Evolutionary conservation across 1,140 invertebrate species (phyloP).

Genomic region (Nixonia krombeini): DNA sequence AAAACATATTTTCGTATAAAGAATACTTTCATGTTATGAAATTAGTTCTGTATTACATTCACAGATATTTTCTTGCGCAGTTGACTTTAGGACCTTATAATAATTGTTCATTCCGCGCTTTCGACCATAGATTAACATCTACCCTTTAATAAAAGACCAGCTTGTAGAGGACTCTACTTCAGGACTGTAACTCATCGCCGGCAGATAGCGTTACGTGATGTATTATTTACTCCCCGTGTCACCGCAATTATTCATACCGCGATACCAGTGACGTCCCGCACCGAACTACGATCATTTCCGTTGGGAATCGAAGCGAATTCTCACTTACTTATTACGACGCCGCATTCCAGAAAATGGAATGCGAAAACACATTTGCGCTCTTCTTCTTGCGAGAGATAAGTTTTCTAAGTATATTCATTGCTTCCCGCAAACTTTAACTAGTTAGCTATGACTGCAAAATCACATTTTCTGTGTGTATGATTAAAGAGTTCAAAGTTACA

Average conservation of each 20-base stretch:
- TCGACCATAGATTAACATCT: constrained; percentile 51
- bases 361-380: constrained; percentile 15
- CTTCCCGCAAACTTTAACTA: too few species aligned
- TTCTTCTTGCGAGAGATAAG: too few species aligned
- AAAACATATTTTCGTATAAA: too few species aligned
- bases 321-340: constrained; percentile 51
- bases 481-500: too few species aligned
- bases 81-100: constrained; percentile 57
- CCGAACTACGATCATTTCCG: constrained; percentile 49
- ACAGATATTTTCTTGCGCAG: constrained; percentile 15
- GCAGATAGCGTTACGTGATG: constrained; percentile 62
- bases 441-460: too few species aligned
- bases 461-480: too few species aligned
- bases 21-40: too few species aligned
- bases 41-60: background rate
- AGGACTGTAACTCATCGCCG: constrained; percentile 60
- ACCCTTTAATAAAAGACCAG: constrained; percentile 48
- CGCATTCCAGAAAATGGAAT: constrained; percentile 41
- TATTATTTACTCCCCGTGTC: constrained; percentile 65
- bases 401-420: too few species aligned
- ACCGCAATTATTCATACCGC: constrained; percentile 68
- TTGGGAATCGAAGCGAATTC: constrained; percentile 63
- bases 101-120: constrained; percentile 60
- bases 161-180: constrained; percentile 43
- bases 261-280: constrained; percentile 55